Evolutionary conservation across 2,888 invertebrate genomes (phyloP).

Genomic region (Pegoplata infirma): DNA sequence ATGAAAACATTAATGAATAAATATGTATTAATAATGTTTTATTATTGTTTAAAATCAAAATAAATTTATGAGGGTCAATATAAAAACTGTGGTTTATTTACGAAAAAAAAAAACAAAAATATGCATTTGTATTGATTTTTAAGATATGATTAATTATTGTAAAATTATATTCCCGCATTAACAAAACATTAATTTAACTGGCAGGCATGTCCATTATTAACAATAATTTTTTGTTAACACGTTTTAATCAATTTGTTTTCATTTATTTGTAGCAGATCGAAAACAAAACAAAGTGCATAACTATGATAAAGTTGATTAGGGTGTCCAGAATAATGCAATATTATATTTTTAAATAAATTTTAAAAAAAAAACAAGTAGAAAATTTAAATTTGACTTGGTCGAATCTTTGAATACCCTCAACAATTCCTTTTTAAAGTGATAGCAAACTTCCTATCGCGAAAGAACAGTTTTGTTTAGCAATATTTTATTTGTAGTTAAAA

Average conservation of each 20-base stretch:
- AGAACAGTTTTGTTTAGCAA: no score
- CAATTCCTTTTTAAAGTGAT: no score
- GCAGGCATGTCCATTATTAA: neutral
- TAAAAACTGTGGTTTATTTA: neutral
- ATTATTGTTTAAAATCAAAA: neutral
- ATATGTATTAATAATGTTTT: neutral
- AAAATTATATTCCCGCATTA: neutral
- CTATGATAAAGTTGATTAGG: no score
- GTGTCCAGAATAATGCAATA: no score
- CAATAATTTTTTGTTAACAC: neutral
- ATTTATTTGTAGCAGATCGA: neutral
- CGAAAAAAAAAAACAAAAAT: no score
- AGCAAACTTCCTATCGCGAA: no score
- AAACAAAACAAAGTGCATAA: no score
- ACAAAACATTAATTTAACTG: neutral
- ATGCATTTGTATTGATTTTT: neutral
- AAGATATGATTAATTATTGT: neutral
- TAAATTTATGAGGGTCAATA: neutral
- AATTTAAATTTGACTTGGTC: no score
- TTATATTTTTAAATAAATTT: no score
- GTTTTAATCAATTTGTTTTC: neutral
- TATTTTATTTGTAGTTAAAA: no score
- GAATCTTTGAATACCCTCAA: no score
- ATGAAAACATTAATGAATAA: neutral
- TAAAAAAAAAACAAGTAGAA: no score